phyloP scores from a whole-genome alignment of 1,140 invertebrate genomes.

The Lordiphosa mommai region DNA sequence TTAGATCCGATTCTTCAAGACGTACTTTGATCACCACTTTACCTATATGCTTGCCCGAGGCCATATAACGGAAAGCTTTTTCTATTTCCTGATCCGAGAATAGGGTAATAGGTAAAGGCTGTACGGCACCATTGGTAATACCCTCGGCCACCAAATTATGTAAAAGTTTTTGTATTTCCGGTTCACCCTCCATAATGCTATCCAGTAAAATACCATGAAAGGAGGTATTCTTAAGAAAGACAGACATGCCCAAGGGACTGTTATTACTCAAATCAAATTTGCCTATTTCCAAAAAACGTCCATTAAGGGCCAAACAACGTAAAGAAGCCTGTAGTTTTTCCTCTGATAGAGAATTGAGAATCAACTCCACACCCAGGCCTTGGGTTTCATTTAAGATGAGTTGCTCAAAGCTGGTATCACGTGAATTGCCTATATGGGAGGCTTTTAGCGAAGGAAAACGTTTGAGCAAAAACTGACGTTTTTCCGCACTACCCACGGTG shows the following conservation, averaged over 20 bases:
- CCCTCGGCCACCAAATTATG: conserved; percentile 89
- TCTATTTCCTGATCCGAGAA: conserved; percentile 93
- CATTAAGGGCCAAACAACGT: conserved; percentile 92
- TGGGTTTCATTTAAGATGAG: conserved; percentile 88
- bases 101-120: conserved; percentile 89
- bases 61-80: conserved; percentile 96
- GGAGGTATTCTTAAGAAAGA: conserved; percentile 96
- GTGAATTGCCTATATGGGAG: conserved; percentile 93
- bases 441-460: conserved; percentile 91
- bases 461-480: conserved; percentile 93
- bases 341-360: conserved; percentile 95
- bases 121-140: conserved; percentile 90
- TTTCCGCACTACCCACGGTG: conserved; percentile 92
- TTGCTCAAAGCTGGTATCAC: conserved; percentile 94
- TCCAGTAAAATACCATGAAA: conserved; percentile 98
- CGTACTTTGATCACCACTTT: conserved; percentile 95
- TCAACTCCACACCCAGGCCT: conserved; percentile 93
- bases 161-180: conserved; percentile 86
- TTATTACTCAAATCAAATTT: conserved; percentile 98
- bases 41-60: conserved; percentile 96
- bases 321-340: conserved; percentile 96
- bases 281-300: conserved; percentile 97
- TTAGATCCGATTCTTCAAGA: conserved; percentile 84
- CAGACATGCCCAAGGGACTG: conserved; percentile 91
- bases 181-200: conserved; percentile 85